Conservation (phyloP, 1,140 invertebrate species). For the Matsumurasca onukii region DNA sequence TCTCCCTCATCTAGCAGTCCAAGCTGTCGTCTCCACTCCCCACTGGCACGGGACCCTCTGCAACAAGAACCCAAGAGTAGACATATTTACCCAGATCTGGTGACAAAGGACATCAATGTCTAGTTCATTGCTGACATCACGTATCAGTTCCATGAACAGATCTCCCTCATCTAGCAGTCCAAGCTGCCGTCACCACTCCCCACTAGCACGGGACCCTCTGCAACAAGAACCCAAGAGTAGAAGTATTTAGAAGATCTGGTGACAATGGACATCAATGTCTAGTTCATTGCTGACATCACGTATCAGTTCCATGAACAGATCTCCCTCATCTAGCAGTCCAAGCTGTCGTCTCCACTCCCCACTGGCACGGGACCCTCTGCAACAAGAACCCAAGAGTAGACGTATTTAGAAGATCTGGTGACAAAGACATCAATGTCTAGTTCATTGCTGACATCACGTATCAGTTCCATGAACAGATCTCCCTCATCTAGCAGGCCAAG, state of each 20-base stretch:
- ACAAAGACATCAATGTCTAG: too few relatives aligned
- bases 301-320: conserved; percentile 91
- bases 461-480: conserved; percentile 90
- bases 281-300: conserved; percentile 90
- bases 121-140: conserved; percentile 89
- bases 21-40: conserved; percentile 53
- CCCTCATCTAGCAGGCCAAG: conserved; percentile 69
- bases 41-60: conserved; percentile 36
- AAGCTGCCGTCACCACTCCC: neutral
- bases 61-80: conserved; percentile 61
- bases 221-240: conserved; percentile 88
- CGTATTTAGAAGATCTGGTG: too few relatives aligned
- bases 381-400: too few relatives aligned
- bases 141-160: conserved; percentile 85
- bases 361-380: conserved; percentile 33
- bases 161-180: conserved; percentile 45
- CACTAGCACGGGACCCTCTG: conserved; percentile 91
- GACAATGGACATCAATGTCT: conserved; percentile 89
- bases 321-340: conserved; percentile 70
- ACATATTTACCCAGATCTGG: conserved; percentile 90
- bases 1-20: conserved; percentile 75
- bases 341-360: conserved; percentile 53
- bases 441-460: conserved; percentile 88
- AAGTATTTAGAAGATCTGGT: conserved; percentile 92
- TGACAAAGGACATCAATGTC: conserved; percentile 92